Percentiles rank a stretch among this genome's conserved stretches.
phyloP scores from a whole-genome alignment of 2,113 vertebrate species.

The Trichechus manatus region DNA sequence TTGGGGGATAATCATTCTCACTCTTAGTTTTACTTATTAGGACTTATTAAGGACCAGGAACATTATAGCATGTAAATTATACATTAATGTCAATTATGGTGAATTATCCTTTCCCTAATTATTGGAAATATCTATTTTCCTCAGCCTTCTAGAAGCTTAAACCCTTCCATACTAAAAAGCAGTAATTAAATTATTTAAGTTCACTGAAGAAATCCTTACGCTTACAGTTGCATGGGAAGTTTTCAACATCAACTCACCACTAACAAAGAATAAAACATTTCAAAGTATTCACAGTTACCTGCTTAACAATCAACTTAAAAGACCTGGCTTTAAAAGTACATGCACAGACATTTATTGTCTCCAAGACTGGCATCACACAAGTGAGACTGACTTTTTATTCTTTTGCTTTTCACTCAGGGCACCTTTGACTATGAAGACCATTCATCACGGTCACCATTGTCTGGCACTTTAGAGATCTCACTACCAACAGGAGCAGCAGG shows the following conservation, averaged over 20 bases:
- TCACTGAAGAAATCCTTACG: constrained; percentile 36
- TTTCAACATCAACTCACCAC: constrained; percentile 59
- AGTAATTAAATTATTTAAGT: constrained; percentile 71
- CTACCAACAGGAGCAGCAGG: constrained; percentile 79
- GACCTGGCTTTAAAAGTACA: constrained; percentile 73
- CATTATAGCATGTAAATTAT: constrained; percentile 63
- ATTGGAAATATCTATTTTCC: constrained; percentile 66
- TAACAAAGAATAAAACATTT: constrained; percentile 71
- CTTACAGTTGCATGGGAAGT: constrained; percentile 62
- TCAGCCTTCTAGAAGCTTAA: constrained; percentile 66
- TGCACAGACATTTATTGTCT: constrained; percentile 76
- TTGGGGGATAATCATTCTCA: constrained; percentile 43
- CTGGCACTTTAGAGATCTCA: constrained; percentile 82
- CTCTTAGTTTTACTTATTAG: constrained; percentile 62
- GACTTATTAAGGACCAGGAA: constrained; percentile 66
- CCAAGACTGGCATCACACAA: constrained; percentile 63
- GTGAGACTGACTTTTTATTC: constrained; percentile 76
- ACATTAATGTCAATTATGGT: constrained; percentile 74
- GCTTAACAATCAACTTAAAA: constrained; percentile 79
- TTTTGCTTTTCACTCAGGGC: constrained; percentile 78
- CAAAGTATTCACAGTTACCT: constrained; percentile 80
- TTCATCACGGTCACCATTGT: constrained; percentile 83
- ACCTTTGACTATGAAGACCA: constrained; percentile 83
- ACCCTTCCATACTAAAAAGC: constrained; percentile 53
- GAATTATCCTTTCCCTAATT: constrained; percentile 64